Conservation (phyloP, 2,888 invertebrate genomes). For the Furcula furcula region DNA sequence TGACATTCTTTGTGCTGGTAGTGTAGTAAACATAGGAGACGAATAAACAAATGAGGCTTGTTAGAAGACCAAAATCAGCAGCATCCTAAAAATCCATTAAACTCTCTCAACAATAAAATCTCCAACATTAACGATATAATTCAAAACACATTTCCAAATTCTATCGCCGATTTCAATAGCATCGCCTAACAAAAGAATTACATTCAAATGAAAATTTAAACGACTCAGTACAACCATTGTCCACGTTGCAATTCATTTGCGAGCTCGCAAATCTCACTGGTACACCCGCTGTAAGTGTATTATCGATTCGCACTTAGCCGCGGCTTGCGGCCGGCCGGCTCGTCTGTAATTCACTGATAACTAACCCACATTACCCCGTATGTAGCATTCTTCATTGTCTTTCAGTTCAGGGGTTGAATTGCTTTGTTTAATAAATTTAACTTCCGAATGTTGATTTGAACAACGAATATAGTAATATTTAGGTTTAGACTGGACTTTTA, state of each 20-base stretch:
- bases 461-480: slow-evolving; percentile 25
- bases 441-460: slow-evolving; percentile 21
- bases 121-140: not conserved
- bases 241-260: slow-evolving; percentile 53
- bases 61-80: not conserved
- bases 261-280: slow-evolving; percentile 60
- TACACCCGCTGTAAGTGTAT: slow-evolving; percentile 64
- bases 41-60: too few species aligned
- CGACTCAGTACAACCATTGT: slow-evolving; percentile 46
- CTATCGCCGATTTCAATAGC: slow-evolving; percentile 41
- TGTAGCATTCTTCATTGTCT: slow-evolving; percentile 45
- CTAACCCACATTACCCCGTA: slow-evolving; percentile 50
- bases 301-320: slow-evolving; percentile 64
- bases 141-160: not conserved
- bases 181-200: slow-evolving; percentile 36
- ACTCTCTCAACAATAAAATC: not conserved
- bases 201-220: slow-evolving; percentile 55
- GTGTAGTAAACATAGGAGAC: too few species aligned
- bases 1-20: too few species aligned
- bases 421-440: slow-evolving; percentile 8
- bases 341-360: slow-evolving; percentile 65
- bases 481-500: too few species aligned
- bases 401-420: slow-evolving; percentile 13
- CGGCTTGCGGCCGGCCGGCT: slow-evolving; percentile 52
- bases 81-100: not conserved